phyloP scores from a whole-genome alignment of 2,113 vertebrate species.

The Leptocoma aspasia region DNA sequence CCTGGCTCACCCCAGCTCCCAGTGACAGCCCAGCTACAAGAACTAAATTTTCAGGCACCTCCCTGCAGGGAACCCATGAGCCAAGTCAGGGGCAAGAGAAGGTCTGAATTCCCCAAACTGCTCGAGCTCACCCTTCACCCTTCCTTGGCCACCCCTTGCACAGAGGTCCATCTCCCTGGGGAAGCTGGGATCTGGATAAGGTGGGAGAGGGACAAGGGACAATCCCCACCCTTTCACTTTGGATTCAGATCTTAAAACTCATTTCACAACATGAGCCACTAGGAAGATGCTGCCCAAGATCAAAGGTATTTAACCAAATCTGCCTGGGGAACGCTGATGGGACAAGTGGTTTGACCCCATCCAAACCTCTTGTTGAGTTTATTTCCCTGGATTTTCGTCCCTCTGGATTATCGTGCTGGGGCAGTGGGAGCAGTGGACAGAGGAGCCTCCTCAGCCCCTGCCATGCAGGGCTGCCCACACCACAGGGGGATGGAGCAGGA shows the following conservation, averaged over 20 bases:
- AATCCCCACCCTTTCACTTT: neutral
- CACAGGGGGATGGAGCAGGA: neutral
- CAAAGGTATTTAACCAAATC: neutral
- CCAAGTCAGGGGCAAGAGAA: neutral
- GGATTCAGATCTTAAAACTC: neutral
- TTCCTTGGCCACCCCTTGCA: neutral
- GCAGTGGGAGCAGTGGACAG: neutral
- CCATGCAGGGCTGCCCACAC: neutral
- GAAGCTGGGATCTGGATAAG: neutral
- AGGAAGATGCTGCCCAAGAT: neutral
- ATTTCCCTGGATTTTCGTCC: neutral
- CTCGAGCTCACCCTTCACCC: neutral
- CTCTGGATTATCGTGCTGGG: neutral
- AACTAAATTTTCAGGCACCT: too few relatives aligned
- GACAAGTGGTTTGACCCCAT: neutral
- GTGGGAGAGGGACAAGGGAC: neutral
- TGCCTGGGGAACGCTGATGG: fast-evolving
- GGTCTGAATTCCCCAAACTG: neutral
- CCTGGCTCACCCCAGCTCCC: neutral
- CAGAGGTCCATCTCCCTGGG: fast-evolving
- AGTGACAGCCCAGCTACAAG: neutral
- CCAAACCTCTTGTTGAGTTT: fast-evolving
- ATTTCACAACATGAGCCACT: neutral
- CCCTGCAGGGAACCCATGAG: neutral
- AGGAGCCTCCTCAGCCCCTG: neutral